These are phyloP conservation scores for Oscheius sp. DNA, from an alignment of 2,888 invertebrate genomes.

Conservation along the genomic window DNA sequence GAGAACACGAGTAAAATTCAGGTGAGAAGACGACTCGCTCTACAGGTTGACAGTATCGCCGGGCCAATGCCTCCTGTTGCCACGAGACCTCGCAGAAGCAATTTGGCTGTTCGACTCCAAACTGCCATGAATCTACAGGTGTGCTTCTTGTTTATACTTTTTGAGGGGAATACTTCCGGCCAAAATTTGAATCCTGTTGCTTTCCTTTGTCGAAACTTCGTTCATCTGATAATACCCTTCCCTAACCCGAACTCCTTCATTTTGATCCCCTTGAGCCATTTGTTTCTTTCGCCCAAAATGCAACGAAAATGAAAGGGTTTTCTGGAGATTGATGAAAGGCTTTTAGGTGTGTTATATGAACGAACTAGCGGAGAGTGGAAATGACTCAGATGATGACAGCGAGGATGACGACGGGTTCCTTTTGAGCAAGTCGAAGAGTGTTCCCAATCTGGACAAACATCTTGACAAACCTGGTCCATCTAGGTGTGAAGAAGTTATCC, in stretches of 20 bases:
- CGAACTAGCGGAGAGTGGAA: conserved; percentile 49
- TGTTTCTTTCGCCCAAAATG: neutral
- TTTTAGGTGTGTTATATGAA: conserved; percentile 78
- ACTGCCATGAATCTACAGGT: conserved; percentile 88
- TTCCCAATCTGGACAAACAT: conserved; percentile 36
- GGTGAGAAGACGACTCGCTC: conserved; percentile 53
- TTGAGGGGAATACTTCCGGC: neutral
- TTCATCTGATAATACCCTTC: conserved; percentile 14
- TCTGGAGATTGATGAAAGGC: neutral
- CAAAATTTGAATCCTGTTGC: neutral
- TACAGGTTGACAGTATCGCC: conserved; percentile 39
- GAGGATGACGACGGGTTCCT: conserved; percentile 23
- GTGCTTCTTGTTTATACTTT: neutral
- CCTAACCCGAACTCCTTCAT: neutral
- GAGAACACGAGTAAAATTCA: too few relatives aligned
- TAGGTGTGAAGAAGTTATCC: conserved; percentile 3
- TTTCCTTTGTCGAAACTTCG: neutral
- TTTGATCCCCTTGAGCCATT: neutral
- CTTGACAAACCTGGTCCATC: conserved; percentile 20
- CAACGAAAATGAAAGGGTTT: neutral
- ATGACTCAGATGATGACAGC: conserved; percentile 33
- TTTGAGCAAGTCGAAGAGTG: conserved; percentile 41
- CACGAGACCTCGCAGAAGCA: conserved; percentile 51
- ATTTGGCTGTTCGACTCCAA: conserved; percentile 62
- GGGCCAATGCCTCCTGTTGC: conserved; percentile 46